Evolutionary conservation across 1,140 invertebrate species (phyloP).

Genomic region (Carposina sasakii): DNA sequence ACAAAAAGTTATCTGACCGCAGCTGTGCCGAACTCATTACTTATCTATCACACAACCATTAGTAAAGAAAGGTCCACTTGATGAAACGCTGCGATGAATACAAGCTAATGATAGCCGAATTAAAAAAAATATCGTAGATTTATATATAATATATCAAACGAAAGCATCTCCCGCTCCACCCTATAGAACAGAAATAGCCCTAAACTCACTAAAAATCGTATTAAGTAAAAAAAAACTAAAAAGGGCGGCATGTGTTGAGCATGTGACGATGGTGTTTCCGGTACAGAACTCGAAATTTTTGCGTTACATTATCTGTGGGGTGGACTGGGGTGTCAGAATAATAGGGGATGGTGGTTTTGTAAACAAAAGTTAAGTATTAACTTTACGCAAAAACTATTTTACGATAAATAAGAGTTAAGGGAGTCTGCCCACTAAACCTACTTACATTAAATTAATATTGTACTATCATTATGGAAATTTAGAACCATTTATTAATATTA

Average conservation of each 20-base stretch:
- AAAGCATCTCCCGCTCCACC: constrained; percentile 34
- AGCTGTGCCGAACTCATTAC: not conserved
- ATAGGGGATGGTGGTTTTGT: constrained; percentile 13
- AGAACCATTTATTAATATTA: no score
- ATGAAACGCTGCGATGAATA: no score
- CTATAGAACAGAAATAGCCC: constrained; percentile 43
- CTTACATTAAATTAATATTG: no score
- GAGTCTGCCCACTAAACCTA: no score
- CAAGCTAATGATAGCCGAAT: constrained; percentile 33
- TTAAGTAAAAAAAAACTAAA: constrained; percentile 55
- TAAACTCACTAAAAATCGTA: constrained; percentile 17
- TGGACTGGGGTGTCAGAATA: constrained; percentile 25
- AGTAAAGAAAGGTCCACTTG: constrained; percentile 32
- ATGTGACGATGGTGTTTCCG: constrained; percentile 58
- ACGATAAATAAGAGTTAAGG: no score
- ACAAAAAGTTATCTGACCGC: not conserved
- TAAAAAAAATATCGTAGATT: constrained; percentile 15
- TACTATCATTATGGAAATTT: no score
- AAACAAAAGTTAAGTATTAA: no score
- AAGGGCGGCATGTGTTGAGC: constrained; percentile 58
- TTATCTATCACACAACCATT: constrained; percentile 6
- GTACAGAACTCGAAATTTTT: constrained; percentile 50
- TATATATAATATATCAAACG: constrained; percentile 53
- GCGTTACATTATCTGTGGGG: constrained; percentile 38
- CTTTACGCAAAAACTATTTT: no score